Evolutionary conservation across 1,140 invertebrate genomes (phyloP).

Genomic region (Polypedilum vanderplanki): DNA sequence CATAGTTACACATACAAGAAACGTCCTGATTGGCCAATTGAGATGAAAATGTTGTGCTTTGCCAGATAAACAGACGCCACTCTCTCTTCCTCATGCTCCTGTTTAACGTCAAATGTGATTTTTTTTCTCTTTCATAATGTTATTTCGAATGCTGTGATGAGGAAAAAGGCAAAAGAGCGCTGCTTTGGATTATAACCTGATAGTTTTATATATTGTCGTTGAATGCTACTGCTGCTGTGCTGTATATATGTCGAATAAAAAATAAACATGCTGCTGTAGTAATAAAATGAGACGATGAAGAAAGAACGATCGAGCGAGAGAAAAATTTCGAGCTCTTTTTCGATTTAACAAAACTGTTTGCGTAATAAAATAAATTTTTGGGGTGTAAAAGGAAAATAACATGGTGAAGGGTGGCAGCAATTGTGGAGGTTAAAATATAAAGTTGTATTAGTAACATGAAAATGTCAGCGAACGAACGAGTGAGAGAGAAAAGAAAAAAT

Average conservation of each 20-base stretch:
- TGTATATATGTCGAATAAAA: background rate
- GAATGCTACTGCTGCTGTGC: background rate
- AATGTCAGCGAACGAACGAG: too few relatives aligned
- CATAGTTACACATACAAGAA: background rate
- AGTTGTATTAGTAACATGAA: background rate
- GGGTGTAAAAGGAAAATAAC: conserved; percentile 24
- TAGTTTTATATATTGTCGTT: background rate
- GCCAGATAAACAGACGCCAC: background rate
- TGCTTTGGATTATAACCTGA: background rate
- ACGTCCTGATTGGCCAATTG: conserved; percentile 22
- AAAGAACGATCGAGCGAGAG: background rate
- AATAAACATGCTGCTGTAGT: background rate
- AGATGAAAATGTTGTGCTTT: too few relatives aligned
- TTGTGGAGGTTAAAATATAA: background rate
- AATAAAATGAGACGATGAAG: background rate
- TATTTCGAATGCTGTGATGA: background rate
- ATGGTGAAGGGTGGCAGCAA: background rate
- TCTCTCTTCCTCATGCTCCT: background rate
- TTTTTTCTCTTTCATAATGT: background rate
- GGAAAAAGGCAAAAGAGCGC: background rate
- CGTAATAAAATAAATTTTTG: conserved; percentile 24
- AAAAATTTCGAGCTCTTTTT: background rate
- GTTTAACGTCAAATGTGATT: too few relatives aligned
- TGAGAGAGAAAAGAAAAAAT: background rate
- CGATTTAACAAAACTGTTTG: conserved; percentile 23